These are phyloP conservation scores for Parnassius glacialis DNA, from an alignment of 2,888 invertebrate genomes.

Conservation along the genomic window DNA sequence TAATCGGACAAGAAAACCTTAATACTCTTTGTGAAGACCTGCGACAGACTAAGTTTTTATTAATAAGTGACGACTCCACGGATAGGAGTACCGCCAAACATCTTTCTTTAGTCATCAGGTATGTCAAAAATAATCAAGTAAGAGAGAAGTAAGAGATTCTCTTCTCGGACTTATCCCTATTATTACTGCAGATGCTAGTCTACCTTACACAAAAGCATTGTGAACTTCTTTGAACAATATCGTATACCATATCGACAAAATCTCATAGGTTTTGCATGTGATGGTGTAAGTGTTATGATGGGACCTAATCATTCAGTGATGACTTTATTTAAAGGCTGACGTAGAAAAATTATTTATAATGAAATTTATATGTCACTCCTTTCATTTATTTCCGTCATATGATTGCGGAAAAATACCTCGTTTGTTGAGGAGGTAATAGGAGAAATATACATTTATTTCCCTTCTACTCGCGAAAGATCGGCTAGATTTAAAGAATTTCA, in stretches of 20 bases:
- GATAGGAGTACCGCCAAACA: neutral
- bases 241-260: neutral
- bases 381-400: neutral
- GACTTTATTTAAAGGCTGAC: slow-evolving; percentile 11
- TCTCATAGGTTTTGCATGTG: neutral
- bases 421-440: neutral
- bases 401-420: neutral
- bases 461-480: neutral
- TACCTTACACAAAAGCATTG: neutral
- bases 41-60: no score
- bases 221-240: neutral
- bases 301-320: slow-evolving; percentile 14
- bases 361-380: neutral
- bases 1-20: no score
- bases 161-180: neutral
- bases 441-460: neutral
- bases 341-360: slow-evolving; percentile 2
- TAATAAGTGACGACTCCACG: neutral
- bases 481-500: neutral
- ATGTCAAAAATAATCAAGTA: neutral
- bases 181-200: neutral
- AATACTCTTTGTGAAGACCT: no score
- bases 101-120: neutral
- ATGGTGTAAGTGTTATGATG: slow-evolving; percentile 15
- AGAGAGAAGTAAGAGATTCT: neutral